phyloP scores from a whole-genome alignment of 2,113 vertebrate species.

The Cynopterus brachyotis region DNA sequence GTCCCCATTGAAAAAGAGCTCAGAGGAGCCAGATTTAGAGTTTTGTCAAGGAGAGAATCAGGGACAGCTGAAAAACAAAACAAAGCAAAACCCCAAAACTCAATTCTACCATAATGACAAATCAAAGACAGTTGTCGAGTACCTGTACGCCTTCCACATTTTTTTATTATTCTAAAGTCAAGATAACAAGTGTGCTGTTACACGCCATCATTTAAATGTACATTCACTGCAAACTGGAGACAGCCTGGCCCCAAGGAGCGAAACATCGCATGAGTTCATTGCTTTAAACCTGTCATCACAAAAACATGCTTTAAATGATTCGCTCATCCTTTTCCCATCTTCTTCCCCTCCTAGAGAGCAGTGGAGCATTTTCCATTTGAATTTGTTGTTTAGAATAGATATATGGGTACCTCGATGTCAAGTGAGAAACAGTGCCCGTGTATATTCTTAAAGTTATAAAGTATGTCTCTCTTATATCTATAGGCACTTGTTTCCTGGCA shows the following conservation, averaged over 20 bases:
- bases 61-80: neutral
- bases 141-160: neutral
- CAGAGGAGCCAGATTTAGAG: neutral
- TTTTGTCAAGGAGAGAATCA: neutral
- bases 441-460: neutral
- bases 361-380: neutral
- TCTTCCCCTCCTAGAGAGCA: neutral
- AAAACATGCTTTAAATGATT: neutral
- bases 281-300: neutral
- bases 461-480: neutral
- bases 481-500: neutral
- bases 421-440: neutral
- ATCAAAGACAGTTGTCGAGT: neutral
- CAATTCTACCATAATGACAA: neutral
- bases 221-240: neutral
- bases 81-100: neutral
- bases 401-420: neutral
- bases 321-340: neutral
- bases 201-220: neutral
- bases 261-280: neutral
- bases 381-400: neutral
- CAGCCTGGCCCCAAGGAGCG: neutral
- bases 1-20: neutral
- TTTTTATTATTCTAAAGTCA: slow-evolving; percentile 35
- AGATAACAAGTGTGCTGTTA: neutral